These are phyloP conservation scores for Andrena chrysosceles DNA, from an alignment of 2,888 invertebrate genomes.

Conservation along the genomic window DNA sequence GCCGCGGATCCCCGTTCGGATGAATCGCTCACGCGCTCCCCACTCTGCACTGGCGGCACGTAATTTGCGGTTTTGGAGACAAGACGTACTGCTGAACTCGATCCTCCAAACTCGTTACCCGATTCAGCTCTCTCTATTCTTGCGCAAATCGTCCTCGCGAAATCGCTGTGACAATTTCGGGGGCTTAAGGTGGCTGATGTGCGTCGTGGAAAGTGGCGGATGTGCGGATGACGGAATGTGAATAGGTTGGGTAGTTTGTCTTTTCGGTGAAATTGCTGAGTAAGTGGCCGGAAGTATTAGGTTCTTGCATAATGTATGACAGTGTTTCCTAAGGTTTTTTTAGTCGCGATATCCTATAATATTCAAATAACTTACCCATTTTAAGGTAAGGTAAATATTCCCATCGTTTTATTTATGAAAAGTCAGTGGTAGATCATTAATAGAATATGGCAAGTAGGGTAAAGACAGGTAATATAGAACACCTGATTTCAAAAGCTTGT, in stretches of 20 bases:
- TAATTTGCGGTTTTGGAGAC: conserved; percentile 50
- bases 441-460: too few relatives aligned
- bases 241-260: background rate
- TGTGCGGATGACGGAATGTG: background rate
- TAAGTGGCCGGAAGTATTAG: too few relatives aligned
- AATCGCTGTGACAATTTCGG: background rate
- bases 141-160: background rate
- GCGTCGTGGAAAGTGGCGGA: background rate
- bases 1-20: conserved; percentile 37
- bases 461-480: too few relatives aligned
- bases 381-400: too few relatives aligned
- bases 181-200: background rate
- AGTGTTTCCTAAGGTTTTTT: too few relatives aligned
- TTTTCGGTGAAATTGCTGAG: background rate
- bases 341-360: too few relatives aligned
- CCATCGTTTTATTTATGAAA: too few relatives aligned
- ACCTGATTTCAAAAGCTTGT: too few relatives aligned
- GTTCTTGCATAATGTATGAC: too few relatives aligned
- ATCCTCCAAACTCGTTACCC: background rate
- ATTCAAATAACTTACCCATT: too few relatives aligned
- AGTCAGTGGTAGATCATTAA: too few relatives aligned
- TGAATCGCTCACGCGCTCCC: conserved; percentile 47
- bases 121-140: background rate
- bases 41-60: background rate
- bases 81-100: conserved; percentile 37